phyloP scores from a whole-genome alignment of 2,797 vertebrate species.

The Micrastur ruficollis region DNA sequence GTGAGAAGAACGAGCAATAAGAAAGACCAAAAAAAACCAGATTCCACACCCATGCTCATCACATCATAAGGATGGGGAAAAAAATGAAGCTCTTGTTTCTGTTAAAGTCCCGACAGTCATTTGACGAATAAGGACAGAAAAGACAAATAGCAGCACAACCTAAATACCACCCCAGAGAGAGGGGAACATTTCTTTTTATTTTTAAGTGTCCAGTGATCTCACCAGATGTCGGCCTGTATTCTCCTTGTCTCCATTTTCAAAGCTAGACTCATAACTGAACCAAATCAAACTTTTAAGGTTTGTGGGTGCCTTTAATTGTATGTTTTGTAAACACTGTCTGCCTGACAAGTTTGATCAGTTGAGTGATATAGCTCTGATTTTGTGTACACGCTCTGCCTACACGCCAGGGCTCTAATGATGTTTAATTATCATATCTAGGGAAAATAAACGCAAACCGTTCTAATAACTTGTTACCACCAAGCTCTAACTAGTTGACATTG shows the following conservation, averaged over 20 bases:
- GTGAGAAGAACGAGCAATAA: background rate
- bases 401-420: background rate
- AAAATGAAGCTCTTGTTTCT: background rate
- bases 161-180: background rate
- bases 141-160: background rate
- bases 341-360: background rate
- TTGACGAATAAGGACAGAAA: background rate
- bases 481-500: background rate
- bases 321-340: background rate
- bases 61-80: background rate
- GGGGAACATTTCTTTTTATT: background rate
- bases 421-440: background rate
- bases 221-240: background rate
- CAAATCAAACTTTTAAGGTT: background rate
- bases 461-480: background rate
- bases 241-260: background rate
- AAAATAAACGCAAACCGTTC: background rate
- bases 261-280: background rate
- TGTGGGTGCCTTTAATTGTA: background rate
- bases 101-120: background rate
- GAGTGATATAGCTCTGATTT: background rate
- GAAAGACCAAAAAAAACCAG: background rate
- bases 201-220: background rate
- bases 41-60: background rate
- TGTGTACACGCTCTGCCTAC: background rate